These are phyloP conservation scores for Papilio polyxenes DNA, from an alignment of 1,140 invertebrate genomes.

Conservation along the genomic window DNA sequence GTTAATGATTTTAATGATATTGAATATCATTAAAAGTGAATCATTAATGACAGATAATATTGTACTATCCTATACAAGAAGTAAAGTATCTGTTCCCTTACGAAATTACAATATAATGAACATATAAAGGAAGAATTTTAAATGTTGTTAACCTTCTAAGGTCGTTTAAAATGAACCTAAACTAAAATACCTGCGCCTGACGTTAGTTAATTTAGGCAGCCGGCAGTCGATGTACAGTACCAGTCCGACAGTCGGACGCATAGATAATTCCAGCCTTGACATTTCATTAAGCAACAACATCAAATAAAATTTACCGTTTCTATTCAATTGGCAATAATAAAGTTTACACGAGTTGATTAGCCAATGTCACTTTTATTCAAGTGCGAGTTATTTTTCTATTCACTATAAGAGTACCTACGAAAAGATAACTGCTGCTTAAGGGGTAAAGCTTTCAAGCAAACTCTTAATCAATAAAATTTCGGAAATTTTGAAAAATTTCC, in stretches of 20 bases:
- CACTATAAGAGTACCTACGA: too few species aligned
- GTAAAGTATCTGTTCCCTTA: too few species aligned
- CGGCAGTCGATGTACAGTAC: neutral
- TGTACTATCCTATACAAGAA: too few species aligned
- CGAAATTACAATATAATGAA: too few species aligned
- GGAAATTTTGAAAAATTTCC: too few species aligned
- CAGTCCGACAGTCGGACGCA: neutral
- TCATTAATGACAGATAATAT: too few species aligned
- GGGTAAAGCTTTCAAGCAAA: too few species aligned
- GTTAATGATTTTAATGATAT: neutral
- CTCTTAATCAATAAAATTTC: too few species aligned
- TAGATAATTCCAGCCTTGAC: constrained; percentile 34
- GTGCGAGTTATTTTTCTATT: neutral
- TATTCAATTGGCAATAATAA: constrained; percentile 17
- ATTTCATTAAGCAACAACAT: constrained; percentile 31
- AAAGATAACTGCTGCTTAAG: too few species aligned
- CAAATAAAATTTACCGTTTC: constrained; percentile 25
- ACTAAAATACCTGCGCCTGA: neutral
- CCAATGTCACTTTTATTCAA: constrained; percentile 13
- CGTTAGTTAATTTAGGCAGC: constrained; percentile 3
- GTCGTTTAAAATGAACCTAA: neutral
- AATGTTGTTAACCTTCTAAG: too few species aligned
- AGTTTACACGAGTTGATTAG: constrained; percentile 1
- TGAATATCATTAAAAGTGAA: too few species aligned
- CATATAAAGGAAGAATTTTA: neutral